Evolutionary conservation across 2,888 invertebrate species (phyloP).

Genomic region (Meta bourneti): DNA sequence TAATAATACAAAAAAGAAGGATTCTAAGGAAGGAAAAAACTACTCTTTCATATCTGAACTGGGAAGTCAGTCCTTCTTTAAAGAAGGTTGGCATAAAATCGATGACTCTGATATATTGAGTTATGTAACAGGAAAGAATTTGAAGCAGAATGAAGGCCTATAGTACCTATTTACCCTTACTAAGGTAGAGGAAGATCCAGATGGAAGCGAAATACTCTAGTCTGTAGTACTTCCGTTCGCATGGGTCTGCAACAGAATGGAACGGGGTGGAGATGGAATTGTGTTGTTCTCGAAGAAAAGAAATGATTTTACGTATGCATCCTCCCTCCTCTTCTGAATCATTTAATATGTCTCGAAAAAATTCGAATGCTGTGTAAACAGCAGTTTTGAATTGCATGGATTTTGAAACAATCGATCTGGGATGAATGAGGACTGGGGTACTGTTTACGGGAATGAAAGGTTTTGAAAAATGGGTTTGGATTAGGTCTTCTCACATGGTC

Average conservation of each 20-base stretch:
- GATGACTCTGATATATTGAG: constrained; percentile 62
- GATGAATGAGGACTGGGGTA: background rate
- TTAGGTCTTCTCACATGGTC: no score
- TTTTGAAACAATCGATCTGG: background rate
- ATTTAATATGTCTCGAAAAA: background rate
- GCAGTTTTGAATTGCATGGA: background rate
- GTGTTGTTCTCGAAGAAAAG: background rate
- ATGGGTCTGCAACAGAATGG: background rate
- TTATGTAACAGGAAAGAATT: constrained; percentile 59
- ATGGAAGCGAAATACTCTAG: background rate
- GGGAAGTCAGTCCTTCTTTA: constrained; percentile 33
- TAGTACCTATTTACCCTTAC: constrained; percentile 55
- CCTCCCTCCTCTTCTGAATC: background rate
- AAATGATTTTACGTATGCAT: background rate
- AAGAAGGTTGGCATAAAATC: constrained; percentile 52
- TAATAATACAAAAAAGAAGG: constrained; percentile 48
- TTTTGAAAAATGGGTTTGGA: no score
- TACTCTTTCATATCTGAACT: constrained; percentile 54
- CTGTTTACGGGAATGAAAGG: no score
- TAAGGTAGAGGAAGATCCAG: background rate
- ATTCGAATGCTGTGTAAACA: background rate
- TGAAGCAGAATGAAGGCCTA: constrained; percentile 22
- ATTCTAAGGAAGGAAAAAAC: background rate
- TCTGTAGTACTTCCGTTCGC: background rate
- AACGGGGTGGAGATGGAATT: background rate